Conservation (phyloP, 2,888 invertebrate genomes). For the Sinopyrophorus schimmeli region DNA sequence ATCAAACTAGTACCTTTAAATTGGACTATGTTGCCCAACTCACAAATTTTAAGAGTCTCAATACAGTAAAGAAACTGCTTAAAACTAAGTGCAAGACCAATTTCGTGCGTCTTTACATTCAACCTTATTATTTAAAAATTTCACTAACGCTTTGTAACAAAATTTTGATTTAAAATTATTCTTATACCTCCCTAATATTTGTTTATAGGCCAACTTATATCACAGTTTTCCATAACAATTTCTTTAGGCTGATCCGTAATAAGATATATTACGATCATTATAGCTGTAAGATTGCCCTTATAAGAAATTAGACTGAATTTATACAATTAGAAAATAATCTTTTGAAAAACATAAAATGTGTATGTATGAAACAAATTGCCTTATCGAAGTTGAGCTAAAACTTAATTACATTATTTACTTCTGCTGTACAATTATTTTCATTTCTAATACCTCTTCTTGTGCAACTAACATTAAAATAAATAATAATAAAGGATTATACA, state of each 20-base stretch:
- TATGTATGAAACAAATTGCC: not conserved
- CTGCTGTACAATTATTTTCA: not conserved
- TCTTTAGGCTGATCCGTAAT: no score
- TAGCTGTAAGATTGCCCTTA: no score
- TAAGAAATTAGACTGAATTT: no score
- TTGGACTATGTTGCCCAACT: no score
- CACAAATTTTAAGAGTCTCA: no score
- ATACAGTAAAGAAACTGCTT: no score
- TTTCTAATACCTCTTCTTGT: no score
- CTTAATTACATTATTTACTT: slow-evolving; percentile 5
- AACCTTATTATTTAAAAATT: no score
- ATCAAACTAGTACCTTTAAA: no score
- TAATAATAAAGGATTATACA: slow-evolving; percentile 6
- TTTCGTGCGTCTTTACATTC: no score
- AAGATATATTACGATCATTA: no score
- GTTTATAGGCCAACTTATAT: slow-evolving; percentile 42
- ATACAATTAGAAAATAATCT: not conserved
- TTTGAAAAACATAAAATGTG: not conserved
- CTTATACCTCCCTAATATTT: slow-evolving; percentile 2
- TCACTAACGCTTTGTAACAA: not conserved
- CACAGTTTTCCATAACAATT: slow-evolving; percentile 34
- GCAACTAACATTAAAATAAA: not conserved
- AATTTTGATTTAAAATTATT: slow-evolving; percentile 1
- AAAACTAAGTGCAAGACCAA: not conserved
- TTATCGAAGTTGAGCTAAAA: no score